These are phyloP conservation scores for Cetoscarus ocellatus DNA, from an alignment of 2,797 vertebrate genomes.

Conservation along the genomic window DNA sequence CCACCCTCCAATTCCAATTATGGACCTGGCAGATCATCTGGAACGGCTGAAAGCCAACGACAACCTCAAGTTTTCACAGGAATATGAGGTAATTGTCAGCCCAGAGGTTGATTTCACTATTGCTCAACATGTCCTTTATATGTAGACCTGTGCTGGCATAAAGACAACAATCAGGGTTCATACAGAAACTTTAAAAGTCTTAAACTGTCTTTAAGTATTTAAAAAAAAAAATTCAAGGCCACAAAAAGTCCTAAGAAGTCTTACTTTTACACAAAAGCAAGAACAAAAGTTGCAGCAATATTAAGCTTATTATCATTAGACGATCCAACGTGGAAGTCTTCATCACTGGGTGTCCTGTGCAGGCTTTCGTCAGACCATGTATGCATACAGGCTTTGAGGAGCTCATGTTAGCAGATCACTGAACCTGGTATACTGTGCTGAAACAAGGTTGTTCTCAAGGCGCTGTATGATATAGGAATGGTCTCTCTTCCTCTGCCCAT, in stretches of 20 bases:
- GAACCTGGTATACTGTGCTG: slow-evolving; percentile 20
- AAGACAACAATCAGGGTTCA: too few species aligned
- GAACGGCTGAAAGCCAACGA: slow-evolving; percentile 99
- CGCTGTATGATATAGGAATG: slow-evolving; percentile 38
- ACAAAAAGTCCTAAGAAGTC: too few species aligned
- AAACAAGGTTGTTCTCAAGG: slow-evolving; percentile 39
- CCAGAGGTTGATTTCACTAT: background rate
- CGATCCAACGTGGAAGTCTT: background rate
- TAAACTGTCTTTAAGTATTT: too few species aligned
- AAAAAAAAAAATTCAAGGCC: too few species aligned
- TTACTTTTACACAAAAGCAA: background rate
- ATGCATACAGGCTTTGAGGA: slow-evolving; percentile 12
- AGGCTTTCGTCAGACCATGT: background rate
- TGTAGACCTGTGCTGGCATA: too few species aligned
- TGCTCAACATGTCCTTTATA: background rate
- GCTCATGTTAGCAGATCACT: slow-evolving; percentile 7
- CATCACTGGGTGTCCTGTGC: background rate
- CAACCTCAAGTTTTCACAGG: slow-evolving; percentile 99
- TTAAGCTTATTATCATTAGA: background rate
- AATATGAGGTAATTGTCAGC: slow-evolving; percentile 91
- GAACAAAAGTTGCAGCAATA: slow-evolving; percentile 2
- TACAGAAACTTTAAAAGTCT: too few species aligned
- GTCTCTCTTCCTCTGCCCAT: slow-evolving; percentile 38
- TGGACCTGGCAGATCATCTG: slow-evolving; percentile 97
- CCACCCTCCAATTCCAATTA: slow-evolving; percentile 96